phyloP scores from a whole-genome alignment of 2,797 vertebrate species.

The Acipenser oxyrinchus region DNA sequence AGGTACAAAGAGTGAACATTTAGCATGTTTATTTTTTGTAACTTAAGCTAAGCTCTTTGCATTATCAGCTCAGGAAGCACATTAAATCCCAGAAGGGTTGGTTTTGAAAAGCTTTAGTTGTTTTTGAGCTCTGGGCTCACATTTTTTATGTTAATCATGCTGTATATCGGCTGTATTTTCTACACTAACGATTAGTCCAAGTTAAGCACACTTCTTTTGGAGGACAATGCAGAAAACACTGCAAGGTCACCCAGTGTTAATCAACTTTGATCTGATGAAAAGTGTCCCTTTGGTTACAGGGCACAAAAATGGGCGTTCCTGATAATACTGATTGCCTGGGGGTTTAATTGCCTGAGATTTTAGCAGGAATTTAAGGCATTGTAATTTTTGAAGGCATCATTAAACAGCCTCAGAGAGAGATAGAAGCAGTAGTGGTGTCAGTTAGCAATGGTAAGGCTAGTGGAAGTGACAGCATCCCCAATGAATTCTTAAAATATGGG shows the following conservation, averaged over 20 bases:
- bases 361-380: not conserved
- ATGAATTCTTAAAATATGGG: not conserved
- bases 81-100: not conserved
- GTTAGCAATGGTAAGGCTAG: not conserved
- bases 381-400: not conserved
- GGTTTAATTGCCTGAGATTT: not conserved
- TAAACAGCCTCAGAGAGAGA: not conserved
- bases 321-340: too few species aligned
- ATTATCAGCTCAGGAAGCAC: not conserved
- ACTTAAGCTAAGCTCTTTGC: not conserved
- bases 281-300: not conserved
- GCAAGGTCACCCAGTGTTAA: not conserved
- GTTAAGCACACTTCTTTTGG: not conserved
- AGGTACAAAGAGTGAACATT: too few species aligned
- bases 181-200: not conserved
- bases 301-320: not conserved
- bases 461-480: slow-evolving; percentile 5
- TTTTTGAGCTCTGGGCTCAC: not conserved
- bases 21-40: not conserved
- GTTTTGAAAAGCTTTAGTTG: not conserved
- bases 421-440: slow-evolving; percentile 4
- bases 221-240: not conserved
- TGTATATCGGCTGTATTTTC: not conserved
- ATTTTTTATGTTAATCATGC: not conserved
- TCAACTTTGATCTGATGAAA: not conserved